Evolutionary conservation across 2,888 invertebrate genomes (phyloP), one percentile per base, ranked within the genome.

Genomic region (Cantharis flavilabris): DNA sequence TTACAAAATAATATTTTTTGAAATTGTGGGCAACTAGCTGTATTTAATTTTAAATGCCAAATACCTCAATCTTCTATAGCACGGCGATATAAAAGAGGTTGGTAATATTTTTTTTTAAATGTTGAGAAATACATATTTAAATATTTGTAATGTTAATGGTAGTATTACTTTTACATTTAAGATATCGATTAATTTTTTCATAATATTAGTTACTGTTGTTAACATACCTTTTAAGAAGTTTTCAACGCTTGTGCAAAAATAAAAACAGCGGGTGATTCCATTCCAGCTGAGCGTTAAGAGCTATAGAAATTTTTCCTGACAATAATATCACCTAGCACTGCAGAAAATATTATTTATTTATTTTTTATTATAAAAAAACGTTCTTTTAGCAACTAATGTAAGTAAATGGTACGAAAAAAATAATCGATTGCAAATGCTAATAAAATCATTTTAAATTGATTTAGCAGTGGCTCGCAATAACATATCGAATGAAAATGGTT

Each of bases 281-380:
- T 62, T 71, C 78, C 78, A 49, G 69, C 78, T 14, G 78, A 33
- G 78, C 73, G 75, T 73, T 78, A 78, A 78, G 73, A 78, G 78
- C 78, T 76, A 75, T 26, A 69, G 69, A 20, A 70, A 74, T 63
- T 70, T 70, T 33, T n/a, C 11, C 14, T 71, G 71, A 65, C 69
- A 70, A 73, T 73, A 26, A 70, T 64, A 49, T 70, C 73, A 33
- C 30, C 9, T 28, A 72, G 70, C 73, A 76, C 28, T 65, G 72
- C 70, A 75, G 75, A 72, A 76, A 70, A 49, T 49, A 49, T n/a
- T 49, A 49, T 49, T 49, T 49, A 49, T 49, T n/a, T 49, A 49
- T 49, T n/a, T 49, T 33, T 49, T 49, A n/a, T 49, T 49, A 49
- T 49, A 33, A 49, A 49, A 49, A 49, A 49, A 49, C n/a, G 7